Base-by-base conservation (phyloP, 2,797 vertebrate genomes). In the Champsocephalus gunnari region DNA sequence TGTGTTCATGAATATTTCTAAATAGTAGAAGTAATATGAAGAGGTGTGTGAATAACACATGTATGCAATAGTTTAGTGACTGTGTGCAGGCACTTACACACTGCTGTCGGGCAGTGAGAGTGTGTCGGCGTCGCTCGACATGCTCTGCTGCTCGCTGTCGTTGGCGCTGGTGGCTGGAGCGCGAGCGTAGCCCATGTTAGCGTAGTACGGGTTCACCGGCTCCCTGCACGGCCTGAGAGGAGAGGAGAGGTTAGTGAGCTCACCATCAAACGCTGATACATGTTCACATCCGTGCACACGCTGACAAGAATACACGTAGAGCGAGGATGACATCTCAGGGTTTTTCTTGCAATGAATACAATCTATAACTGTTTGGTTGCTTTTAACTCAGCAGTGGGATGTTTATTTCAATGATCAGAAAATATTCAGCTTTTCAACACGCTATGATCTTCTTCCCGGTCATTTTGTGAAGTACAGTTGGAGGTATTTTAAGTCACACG, bases 61-160 rank as follows among this genome's bases (percentile, higher is more conserved):
- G 1, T 5, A n/a, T 1, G 21, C 12, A 38, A 38, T 12, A 2
- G n/a, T 4, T 56, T 8, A 10, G 55, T 11, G 8, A 9, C 2
- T 0, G 2, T 48, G 11, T 6, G 61, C 5, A n/a, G 47, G 21
- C 54, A 96, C 98, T 96, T 88, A 99, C 98, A 98, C 95, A 0
- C 97, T 99, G 95, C 97, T 99, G 95, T 99, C 98, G 0, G 97
- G 96, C 92, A 98, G 93, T 0, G 98, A 99, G 88, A 99, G 93
- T 13, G 97, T 98, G 91, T 99, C 98, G 0, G 97, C 97, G 0
- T 99, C 98, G 1, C 97, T 99, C 78, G 98, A 99, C 95, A 99
- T 96, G 93, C 98, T 99, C 94, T 99, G 98, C 88, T 98, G 97
- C 92, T 99, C 98, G 0, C 97, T 99, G 95, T 99, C 98, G 0